Base-by-base conservation (phyloP, 35 echinoderm and acorn worm species). In the Stichopus chloronotus region DNA sequence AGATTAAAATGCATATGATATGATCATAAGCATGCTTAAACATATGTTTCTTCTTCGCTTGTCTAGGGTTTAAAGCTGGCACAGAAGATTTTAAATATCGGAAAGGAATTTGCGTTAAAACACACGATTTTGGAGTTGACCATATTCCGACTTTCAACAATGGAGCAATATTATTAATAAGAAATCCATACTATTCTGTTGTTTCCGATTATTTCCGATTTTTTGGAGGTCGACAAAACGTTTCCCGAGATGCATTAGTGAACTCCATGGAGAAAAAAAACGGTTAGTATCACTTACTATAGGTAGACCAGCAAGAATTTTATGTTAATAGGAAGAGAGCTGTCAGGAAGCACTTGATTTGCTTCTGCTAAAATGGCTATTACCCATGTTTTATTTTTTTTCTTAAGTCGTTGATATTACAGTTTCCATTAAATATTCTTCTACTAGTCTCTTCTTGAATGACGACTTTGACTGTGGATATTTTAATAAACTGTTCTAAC, bases 141-240 rank as follows among this genome's bases (percentile, higher is more conserved):
- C 57, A 63, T 25, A 88, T 88, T 58, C 11, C 57, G 6, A 52
- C 25, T 9, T 88, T 88, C 20, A 23, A 60, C 14, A 30, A 88
- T 23, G 86, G 86, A 21, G 86, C 86, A 20, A 88, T 88, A 63
- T 22, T 88, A 69, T 61, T 88, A 52, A 88, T 88, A 9, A 55
- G 86, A 25, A 88, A 88, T 52, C 86, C 86, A 16, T 88, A 88
- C 86, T 23, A 52, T 9, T 60, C 86, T 17, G 58, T 88, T 4
- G 86, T 88, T 24, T 60, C 86, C 11, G 86, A 88, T 58, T 63
- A 24, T 5, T 88, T 88, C 56, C 52, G 80, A 55, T 83, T 53
- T 53, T 56, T 53, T 57, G 56, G 80, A 11, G 52, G 12, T 83
- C 16, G 5, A 2, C 53, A 19, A 55, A 83, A 83, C 55, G 55